Evolutionary conservation across 2,888 invertebrate species (phyloP), one percentile per base, ranked within the genome.

Genomic region (Nephrocerus scutellatus): DNA sequence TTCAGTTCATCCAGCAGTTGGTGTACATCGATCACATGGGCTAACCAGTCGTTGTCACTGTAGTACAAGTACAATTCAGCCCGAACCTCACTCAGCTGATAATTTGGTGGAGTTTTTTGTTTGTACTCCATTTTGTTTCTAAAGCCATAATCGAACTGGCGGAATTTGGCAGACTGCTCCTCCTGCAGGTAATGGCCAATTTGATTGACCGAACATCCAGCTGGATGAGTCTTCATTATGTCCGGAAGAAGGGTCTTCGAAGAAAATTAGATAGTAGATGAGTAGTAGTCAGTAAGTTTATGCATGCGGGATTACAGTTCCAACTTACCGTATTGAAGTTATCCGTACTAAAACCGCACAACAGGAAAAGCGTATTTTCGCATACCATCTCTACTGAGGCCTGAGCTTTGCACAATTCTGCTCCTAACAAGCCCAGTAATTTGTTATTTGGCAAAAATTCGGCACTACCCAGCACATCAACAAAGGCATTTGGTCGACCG

Each of bases 381-480:
- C 58, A 58, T 1, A 58, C 42, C 1, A n/a, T 23, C 9, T 59
- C 52, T 3, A 50, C 28, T 2, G 47, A 10, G 1, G 45, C 28
- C 30, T 55, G 46, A 1, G 49, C 45, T 6, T 50, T 50, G 51
- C 82, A 82, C 0, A 3, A 25, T 1, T 67, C 47, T 36, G 70
- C 60, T 1, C 73, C 73, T 6, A 74, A 59, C 0, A 68, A 60
- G 4, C 66, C 60, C 44, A 72, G 55, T 2, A 80, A 59, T 0
- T 56, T 59, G 32, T 55, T 66, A 25, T 72, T 72, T 0, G 84
- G 82, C 31, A 78, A 42, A 41, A 86, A 77, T 53, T 84, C 82
- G 22, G 76, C 56, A n/a, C 24, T 41, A 4, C 49, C 47, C 24
- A 62, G 55, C 2, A 63, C 21, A 1, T 36, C 36, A 1, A 55